These are phyloP conservation scores for Aphrophora alni DNA, from an alignment of 2,888 invertebrate genomes.

Conservation along the genomic window DNA sequence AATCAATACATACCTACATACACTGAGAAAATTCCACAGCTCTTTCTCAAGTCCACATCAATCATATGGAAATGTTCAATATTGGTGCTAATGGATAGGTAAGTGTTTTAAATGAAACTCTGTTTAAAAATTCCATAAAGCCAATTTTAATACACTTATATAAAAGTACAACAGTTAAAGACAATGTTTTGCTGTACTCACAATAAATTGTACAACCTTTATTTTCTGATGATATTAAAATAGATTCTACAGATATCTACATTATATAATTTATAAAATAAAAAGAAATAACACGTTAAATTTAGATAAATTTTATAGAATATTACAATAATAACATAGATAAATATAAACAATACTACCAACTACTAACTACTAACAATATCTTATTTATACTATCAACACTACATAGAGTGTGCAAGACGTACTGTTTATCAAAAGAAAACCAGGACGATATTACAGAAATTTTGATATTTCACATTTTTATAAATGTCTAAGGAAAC, in stretches of 20 bases:
- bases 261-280: background rate
- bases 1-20: no score
- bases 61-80: no score
- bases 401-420: no score
- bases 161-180: conserved; percentile 33
- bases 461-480: no score
- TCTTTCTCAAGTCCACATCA: no score
- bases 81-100: no score
- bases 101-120: background rate
- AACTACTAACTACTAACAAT: background rate
- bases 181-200: background rate
- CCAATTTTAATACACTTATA: conserved; percentile 30
- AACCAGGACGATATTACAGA: no score
- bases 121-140: conserved; percentile 13
- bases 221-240: background rate
- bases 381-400: no score
- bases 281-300: background rate
- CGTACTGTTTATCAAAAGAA: no score
- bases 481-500: no score
- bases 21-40: no score
- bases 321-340: background rate
- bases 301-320: background rate
- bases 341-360: background rate
- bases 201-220: background rate
- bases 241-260: background rate